Evolutionary conservation across 2,797 vertebrate genomes (phyloP).

Genomic region (Typhlichthys subterraneus): DNA sequence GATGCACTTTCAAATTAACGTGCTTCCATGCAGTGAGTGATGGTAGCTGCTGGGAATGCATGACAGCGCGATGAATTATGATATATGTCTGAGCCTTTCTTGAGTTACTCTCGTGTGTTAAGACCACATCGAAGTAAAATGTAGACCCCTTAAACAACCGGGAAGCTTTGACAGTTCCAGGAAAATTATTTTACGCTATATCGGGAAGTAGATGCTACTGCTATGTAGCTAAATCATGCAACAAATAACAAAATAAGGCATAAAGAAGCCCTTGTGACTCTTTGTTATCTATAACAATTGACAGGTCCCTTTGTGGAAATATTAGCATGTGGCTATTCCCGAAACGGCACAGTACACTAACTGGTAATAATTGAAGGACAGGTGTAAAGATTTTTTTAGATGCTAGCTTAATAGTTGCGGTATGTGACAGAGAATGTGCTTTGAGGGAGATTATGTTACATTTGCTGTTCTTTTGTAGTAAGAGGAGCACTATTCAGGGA

Average conservation of each 20-base stretch:
- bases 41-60: conserved; percentile 47
- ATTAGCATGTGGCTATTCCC: conserved; percentile 31
- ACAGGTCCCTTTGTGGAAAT: conserved; percentile 31
- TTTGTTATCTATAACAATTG: conserved; percentile 30
- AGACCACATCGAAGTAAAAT: conserved; percentile 25
- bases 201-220: conserved; percentile 11
- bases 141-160: conserved; percentile 41
- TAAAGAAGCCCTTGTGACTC: conserved; percentile 19
- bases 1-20: conserved; percentile 57
- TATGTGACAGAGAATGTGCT: conserved; percentile 62
- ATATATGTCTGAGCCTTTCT: background rate
- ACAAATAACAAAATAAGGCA: conserved; percentile 24
- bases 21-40: conserved; percentile 39
- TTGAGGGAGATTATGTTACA: conserved; percentile 80
- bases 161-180: conserved; percentile 20
- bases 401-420: conserved; percentile 56
- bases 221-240: conserved; percentile 14
- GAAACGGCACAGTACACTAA: conserved; percentile 13
- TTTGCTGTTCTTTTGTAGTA: conserved; percentile 76
- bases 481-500: conserved; percentile 72
- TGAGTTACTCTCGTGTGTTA: conserved; percentile 27
- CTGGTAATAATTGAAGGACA: conserved; percentile 15
- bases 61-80: conserved; percentile 40
- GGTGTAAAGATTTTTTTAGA: conserved; percentile 18
- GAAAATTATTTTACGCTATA: conserved; percentile 37